Evolutionary conservation across 2,888 invertebrate genomes (phyloP).

Genomic region (Hartigia nigra): DNA sequence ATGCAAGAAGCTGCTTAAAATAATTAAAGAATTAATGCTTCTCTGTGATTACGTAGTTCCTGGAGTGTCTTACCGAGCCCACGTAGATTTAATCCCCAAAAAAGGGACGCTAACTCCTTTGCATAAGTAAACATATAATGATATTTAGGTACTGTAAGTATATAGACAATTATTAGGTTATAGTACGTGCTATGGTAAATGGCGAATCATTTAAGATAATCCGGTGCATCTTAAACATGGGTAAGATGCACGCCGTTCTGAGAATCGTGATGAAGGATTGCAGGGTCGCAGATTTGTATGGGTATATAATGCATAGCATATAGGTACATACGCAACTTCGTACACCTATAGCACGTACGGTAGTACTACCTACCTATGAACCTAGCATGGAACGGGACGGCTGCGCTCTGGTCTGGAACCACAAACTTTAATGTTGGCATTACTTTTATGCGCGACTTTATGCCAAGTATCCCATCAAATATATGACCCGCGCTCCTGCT

Average conservation of each 20-base stretch:
- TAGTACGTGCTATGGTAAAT: background rate
- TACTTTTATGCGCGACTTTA: conserved; percentile 66
- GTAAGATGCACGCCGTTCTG: background rate
- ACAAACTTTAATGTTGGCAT: conserved; percentile 66
- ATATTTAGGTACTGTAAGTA: background rate
- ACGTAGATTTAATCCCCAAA: background rate
- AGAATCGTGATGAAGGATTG: background rate
- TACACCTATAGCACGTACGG: conserved; percentile 8
- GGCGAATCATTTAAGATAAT: background rate
- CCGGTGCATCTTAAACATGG: background rate
- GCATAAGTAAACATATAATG: background rate
- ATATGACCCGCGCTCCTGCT: conserved; percentile 56
- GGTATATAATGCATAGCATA: background rate
- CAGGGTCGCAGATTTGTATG: background rate
- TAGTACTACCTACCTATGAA: conserved; percentile 1
- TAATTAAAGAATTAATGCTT: background rate
- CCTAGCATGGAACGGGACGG: conserved; percentile 28
- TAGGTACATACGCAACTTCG: background rate
- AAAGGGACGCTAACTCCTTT: background rate
- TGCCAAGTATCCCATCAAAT: conserved; percentile 66
- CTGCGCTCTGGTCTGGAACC: conserved; percentile 62
- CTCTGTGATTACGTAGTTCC: background rate
- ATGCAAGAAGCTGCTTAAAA: background rate
- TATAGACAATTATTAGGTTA: background rate
- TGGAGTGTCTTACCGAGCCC: background rate